Percentiles rank a stretch among this genome's conserved stretches.
Evolutionary conservation across 2,113 vertebrate species (phyloP).

Genomic region (Passer domesticus): DNA sequence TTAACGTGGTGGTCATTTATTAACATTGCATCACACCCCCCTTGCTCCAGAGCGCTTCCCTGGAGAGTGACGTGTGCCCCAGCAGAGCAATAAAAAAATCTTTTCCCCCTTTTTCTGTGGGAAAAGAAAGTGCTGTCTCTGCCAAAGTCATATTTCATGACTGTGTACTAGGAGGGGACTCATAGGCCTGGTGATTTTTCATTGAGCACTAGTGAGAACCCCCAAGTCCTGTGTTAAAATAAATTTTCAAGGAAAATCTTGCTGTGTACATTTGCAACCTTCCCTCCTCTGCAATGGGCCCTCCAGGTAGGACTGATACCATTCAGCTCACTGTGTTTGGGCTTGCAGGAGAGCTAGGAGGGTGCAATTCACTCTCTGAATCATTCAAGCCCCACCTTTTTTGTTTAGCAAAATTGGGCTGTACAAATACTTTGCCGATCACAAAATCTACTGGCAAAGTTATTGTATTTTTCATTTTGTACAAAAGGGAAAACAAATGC

Average conservation of each 20-base stretch:
- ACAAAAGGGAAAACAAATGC: conserved; percentile 65
- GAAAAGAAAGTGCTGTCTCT: conserved; percentile 35
- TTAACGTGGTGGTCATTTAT: neutral
- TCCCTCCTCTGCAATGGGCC: neutral
- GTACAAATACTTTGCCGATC: conserved; percentile 69
- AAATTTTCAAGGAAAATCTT: neutral
- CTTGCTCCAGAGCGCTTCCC: neutral
- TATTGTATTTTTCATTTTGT: conserved; percentile 41
- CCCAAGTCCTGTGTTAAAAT: neutral
- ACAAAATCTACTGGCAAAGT: conserved; percentile 71
- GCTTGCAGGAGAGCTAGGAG: neutral
- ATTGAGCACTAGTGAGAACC: neutral
- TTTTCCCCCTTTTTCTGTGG: conserved; percentile 18
- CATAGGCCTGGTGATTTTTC: neutral
- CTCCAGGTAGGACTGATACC: neutral
- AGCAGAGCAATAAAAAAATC: conserved; percentile 1
- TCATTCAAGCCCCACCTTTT: conserved; percentile 56
- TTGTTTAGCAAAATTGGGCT: conserved; percentile 67
- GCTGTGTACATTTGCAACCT: neutral
- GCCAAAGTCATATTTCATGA: conserved; percentile 63
- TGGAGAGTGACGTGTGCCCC: neutral
- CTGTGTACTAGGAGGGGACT: neutral
- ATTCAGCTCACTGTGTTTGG: neutral
- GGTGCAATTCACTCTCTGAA: conserved; percentile 34
- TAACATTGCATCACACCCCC: neutral